Conservation (phyloP, 2,113 vertebrate species). For the Lucifuga dentata region DNA sequence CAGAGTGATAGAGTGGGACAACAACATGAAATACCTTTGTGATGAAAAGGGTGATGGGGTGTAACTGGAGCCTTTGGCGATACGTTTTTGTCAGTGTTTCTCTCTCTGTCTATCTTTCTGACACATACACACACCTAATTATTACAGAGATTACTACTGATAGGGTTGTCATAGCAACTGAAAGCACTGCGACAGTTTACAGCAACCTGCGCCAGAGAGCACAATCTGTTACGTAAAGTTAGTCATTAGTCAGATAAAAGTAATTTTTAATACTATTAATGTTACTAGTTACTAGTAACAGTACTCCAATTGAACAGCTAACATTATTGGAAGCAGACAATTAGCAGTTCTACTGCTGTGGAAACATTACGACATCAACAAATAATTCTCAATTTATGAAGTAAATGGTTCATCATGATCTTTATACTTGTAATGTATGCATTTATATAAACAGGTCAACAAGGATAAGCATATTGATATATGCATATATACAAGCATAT, state of each 20-base stretch:
- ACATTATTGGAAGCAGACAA: too few relatives aligned
- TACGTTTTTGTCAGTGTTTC: constrained; percentile 32
- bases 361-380: too few relatives aligned
- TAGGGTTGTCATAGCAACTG: constrained; percentile 53
- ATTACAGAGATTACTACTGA: constrained; percentile 35
- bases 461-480: too few relatives aligned
- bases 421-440: too few relatives aligned
- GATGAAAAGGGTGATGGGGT: constrained; percentile 40
- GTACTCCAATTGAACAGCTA: too few relatives aligned
- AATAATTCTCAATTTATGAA: too few relatives aligned
- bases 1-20: constrained; percentile 10
- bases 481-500: too few relatives aligned
- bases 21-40: constrained; percentile 6
- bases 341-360: too few relatives aligned
- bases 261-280: too few relatives aligned
- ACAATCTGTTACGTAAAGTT: background rate
- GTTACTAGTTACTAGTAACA: too few relatives aligned
- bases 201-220: background rate
- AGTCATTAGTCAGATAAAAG: constrained; percentile 1
- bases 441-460: too few relatives aligned
- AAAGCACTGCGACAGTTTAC: constrained; percentile 20
- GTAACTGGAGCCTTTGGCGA: constrained; percentile 62
- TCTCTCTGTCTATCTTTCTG: background rate
- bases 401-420: too few relatives aligned
- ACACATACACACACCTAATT: constrained; percentile 17